Percentiles rank a stretch among this genome's conserved stretches.
Conservation (phyloP, 2,113 vertebrate species). For the Indicator maculatus region DNA sequence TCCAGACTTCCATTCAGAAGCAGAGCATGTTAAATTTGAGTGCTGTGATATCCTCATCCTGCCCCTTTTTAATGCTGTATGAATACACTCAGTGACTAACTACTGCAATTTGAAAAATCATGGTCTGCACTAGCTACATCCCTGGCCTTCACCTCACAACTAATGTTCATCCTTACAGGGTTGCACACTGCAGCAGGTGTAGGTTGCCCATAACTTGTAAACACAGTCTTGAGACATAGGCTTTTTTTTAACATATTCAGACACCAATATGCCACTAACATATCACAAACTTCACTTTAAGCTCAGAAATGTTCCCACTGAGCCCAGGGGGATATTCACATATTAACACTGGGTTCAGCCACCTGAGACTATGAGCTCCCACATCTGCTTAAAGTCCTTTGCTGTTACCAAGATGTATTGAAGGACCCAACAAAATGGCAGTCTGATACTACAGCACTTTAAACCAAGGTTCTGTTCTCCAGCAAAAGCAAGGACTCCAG, state of each 20-base stretch:
- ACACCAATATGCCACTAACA: neutral
- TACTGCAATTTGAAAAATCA: neutral
- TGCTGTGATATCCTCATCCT: neutral
- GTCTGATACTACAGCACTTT: neutral
- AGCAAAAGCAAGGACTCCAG: neutral
- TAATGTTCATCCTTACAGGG: neutral
- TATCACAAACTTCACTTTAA: neutral
- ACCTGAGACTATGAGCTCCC: neutral
- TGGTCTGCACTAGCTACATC: neutral
- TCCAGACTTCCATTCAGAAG: neutral
- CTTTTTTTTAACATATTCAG: neutral
- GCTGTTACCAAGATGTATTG: fast-evolving
- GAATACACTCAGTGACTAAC: neutral
- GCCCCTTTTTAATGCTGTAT: neutral
- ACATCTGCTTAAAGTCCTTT: neutral
- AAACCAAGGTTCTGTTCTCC: neutral
- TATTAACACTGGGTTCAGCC: neutral
- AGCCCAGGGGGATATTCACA: fast-evolving
- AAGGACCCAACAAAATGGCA: neutral
- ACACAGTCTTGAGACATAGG: neutral
- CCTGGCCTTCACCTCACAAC: neutral
- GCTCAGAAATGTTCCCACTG: neutral
- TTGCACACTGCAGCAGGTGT: neutral
- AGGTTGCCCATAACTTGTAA: neutral
- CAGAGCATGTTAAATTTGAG: neutral